Conservation (phyloP, 2,113 vertebrate species). For the Poeciliopsis turrubarensis region DNA sequence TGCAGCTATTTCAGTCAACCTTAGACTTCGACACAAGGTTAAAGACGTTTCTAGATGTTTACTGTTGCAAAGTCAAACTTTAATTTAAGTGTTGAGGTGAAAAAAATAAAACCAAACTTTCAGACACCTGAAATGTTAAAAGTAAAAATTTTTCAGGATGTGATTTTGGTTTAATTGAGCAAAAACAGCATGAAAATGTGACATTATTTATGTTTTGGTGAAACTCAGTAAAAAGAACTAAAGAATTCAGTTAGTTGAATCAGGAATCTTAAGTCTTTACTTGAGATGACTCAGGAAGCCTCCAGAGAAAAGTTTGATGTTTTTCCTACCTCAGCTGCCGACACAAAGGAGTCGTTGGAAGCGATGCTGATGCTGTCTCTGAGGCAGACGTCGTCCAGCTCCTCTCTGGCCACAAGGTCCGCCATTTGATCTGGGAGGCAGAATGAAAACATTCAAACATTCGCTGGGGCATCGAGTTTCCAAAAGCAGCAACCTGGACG, state of each 20-base stretch:
- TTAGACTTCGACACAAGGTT: neutral
- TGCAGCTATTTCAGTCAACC: conserved; percentile 13
- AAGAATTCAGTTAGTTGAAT: neutral
- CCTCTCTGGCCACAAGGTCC: conserved; percentile 81
- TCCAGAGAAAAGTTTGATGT: neutral
- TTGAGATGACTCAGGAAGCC: neutral
- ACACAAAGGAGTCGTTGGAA: conserved; percentile 92
- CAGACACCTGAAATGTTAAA: neutral
- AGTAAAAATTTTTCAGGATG: neutral
- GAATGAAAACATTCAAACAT: neutral
- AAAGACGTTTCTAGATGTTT: conserved; percentile 14
- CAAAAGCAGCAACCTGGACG: too few species aligned
- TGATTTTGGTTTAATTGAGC: neutral
- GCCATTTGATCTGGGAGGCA: conserved; percentile 83
- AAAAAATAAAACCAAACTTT: neutral
- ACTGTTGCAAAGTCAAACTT: neutral
- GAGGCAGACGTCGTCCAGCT: conserved; percentile 82
- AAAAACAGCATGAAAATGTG: too few species aligned
- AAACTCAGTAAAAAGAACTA: too few species aligned
- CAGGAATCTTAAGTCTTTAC: neutral
- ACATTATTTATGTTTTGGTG: too few species aligned
- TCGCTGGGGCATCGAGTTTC: neutral
- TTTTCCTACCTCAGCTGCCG: conserved; percentile 88
- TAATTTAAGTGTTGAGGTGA: neutral
- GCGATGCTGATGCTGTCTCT: conserved; percentile 88